These are phyloP conservation scores for Martes flavigula DNA, from an alignment of 2,797 vertebrate species.

Conservation along the genomic window DNA sequence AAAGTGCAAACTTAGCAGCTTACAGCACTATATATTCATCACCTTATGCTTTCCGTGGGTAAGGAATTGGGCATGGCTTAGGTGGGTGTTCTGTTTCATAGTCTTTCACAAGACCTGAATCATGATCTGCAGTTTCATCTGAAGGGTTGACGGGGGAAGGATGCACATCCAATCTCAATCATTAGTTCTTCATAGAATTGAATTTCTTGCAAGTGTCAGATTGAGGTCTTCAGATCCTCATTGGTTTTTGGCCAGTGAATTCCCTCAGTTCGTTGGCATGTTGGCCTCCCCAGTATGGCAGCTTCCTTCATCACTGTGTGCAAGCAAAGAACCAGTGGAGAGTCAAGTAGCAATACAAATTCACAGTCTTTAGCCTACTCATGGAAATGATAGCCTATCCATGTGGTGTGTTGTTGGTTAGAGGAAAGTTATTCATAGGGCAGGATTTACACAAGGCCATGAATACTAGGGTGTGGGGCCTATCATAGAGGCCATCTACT, in stretches of 20 bases:
- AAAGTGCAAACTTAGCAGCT: neutral
- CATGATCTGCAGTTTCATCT: neutral
- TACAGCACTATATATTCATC: neutral
- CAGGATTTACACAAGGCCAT: neutral
- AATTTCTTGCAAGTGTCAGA: neutral
- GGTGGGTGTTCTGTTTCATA: neutral
- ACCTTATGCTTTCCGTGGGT: neutral
- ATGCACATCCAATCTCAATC: neutral
- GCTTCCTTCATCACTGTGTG: neutral
- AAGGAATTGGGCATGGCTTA: neutral
- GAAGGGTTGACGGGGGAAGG: neutral
- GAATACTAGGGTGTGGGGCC: neutral
- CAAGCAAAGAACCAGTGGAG: too few species aligned
- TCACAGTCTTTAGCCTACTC: neutral
- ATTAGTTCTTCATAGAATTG: neutral
- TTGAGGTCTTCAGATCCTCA: neutral
- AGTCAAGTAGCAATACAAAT: too few species aligned
- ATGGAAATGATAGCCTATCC: neutral
- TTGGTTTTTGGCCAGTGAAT: neutral
- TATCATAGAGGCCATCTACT: neutral
- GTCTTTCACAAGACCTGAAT: neutral
- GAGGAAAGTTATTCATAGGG: neutral
- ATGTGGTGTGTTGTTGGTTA: neutral
- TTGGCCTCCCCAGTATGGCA: neutral
- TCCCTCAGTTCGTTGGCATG: neutral